Evolutionary conservation across 2,113 vertebrate species (phyloP), one percentile per base, ranked within the genome.

Genomic region (Microtus ochrogaster): DNA sequence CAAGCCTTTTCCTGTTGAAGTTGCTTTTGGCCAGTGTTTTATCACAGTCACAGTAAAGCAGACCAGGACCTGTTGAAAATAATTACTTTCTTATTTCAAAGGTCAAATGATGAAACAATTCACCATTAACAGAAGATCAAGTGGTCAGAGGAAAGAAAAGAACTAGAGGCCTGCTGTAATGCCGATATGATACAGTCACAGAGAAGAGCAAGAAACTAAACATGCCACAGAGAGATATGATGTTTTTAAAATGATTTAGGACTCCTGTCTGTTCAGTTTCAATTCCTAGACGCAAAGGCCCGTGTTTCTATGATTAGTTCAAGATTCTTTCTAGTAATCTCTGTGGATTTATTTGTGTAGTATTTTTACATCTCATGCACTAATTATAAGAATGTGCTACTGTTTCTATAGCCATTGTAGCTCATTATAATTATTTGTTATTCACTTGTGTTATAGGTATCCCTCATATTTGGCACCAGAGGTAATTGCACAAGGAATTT

Each of bases 391-490:
- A 73, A 33, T 1, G 11, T 74, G 47, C 52, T 85, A 26, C 47
- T 86, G 39, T 63, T 93, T 41, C 47, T 33, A 72, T 66, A 61
- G n/a, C 3, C 5, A 3, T 0, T 6, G n/a, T 91, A 72, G 19
- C 33, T 36, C 33, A 44, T 58, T n/a, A 2, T 41, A 79, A 63
- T 41, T 68, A 21, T 89, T 96, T 17, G 33, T 94, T 94, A 41
- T 90, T 90, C 26, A 92, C 73, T 0, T 24, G 11, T 98, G 78
- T 97, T 98, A 63, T 98, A 99, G 99, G 93, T 99, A 99, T 97
- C 99, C 99, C 81, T 99, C 99, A 1, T 99, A 99, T 90, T 98
- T 99, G 98, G 99, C 99, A 93, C 99, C 99, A 52, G 99, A 99
- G 98, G 99, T 99, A 83, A 99, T 99, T 94, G 99, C 99, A 36